Conservation (phyloP, 2,797 vertebrate species). For the Oryzias sinensis region DNA sequence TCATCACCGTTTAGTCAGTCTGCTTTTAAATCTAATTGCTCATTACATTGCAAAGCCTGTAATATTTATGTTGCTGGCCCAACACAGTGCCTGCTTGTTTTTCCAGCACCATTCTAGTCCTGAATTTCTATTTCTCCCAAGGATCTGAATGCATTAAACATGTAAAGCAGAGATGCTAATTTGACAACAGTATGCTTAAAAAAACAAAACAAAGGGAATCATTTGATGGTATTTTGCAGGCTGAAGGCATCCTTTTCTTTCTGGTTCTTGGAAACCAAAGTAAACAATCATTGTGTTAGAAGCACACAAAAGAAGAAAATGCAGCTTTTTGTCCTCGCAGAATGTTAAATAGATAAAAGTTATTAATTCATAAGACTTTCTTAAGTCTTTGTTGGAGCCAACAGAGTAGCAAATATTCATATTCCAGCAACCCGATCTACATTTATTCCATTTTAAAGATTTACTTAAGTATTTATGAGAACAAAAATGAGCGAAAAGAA, state of each 20-base stretch:
- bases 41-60: slow-evolving; percentile 38
- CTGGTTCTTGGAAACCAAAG: not conserved
- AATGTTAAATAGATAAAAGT: too few species aligned
- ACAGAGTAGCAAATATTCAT: too few species aligned
- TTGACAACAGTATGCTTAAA: slow-evolving; percentile 31
- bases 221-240: not conserved
- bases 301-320: too few species aligned
- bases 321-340: too few species aligned
- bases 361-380: too few species aligned
- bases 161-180: slow-evolving; percentile 42
- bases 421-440: too few species aligned
- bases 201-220: not conserved
- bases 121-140: slow-evolving; percentile 49
- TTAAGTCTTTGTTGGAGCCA: too few species aligned
- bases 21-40: slow-evolving; percentile 24
- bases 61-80: slow-evolving; percentile 33
- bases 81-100: slow-evolving; percentile 27
- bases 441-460: too few species aligned
- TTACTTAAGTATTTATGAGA: too few species aligned
- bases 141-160: slow-evolving; percentile 51
- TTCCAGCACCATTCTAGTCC: slow-evolving; percentile 28
- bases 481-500: not conserved
- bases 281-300: too few species aligned
- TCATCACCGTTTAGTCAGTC: slow-evolving; percentile 14
- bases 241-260: not conserved